Evolutionary conservation across 2,113 vertebrate species (phyloP).

Genomic region (Platichthys stellatus): DNA sequence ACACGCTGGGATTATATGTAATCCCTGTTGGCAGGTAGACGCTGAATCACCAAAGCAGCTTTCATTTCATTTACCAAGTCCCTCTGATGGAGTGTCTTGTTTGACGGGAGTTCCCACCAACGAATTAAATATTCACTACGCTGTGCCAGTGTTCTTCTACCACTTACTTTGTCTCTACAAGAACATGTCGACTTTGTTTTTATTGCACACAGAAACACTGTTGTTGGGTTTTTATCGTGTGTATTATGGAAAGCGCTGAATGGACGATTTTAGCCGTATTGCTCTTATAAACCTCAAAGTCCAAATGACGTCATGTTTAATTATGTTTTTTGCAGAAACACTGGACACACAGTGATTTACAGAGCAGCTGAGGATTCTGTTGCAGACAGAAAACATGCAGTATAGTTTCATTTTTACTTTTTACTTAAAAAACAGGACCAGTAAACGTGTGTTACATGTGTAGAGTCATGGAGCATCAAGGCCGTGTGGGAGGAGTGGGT

Average conservation of each 20-base stretch:
- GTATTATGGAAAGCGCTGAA: neutral
- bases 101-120: neutral
- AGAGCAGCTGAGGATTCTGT: neutral
- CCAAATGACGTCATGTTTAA: too few species aligned
- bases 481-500: too few species aligned
- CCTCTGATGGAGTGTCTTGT: neutral
- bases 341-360: neutral
- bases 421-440: too few species aligned
- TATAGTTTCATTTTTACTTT: too few species aligned
- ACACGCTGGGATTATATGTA: slow-evolving; percentile 39
- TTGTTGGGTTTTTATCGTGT: neutral
- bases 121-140: neutral
- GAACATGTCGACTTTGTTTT: too few species aligned
- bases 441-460: too few species aligned
- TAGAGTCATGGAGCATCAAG: too few species aligned
- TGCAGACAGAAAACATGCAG: neutral
- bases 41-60: slow-evolving; percentile 51
- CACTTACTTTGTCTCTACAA: too few species aligned
- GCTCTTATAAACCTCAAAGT: too few species aligned
- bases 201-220: too few species aligned
- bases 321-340: neutral
- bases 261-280: too few species aligned
- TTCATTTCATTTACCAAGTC: slow-evolving; percentile 7
- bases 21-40: slow-evolving; percentile 23
- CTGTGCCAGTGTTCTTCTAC: neutral